A percentile compares a stretch with the other conserved stretches of the same genome.
phyloP scores from a whole-genome alignment of 2,113 vertebrate genomes.

The Sander lucioperca region DNA sequence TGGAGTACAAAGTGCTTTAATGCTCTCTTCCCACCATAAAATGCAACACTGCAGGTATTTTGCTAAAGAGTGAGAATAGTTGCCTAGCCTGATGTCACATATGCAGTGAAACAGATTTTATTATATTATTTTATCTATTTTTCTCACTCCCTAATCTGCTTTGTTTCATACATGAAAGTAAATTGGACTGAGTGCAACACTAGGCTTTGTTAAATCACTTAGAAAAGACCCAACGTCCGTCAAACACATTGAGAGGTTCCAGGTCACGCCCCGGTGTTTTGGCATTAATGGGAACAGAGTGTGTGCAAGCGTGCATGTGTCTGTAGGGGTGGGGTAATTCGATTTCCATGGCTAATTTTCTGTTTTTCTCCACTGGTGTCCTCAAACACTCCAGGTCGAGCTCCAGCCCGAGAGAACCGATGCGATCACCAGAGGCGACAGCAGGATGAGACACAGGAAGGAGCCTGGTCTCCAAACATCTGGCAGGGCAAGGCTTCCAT shows the following conservation, averaged over 20 bases:
- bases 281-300: constrained; percentile 68
- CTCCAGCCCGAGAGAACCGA: constrained; percentile 54
- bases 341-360: constrained; percentile 78
- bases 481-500: constrained; percentile 78
- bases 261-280: constrained; percentile 71
- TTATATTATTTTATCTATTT: too few species aligned
- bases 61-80: constrained; percentile 49
- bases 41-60: constrained; percentile 57
- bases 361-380: constrained; percentile 71
- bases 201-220: constrained; percentile 57
- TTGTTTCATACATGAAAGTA: constrained; percentile 40
- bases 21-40: constrained; percentile 55
- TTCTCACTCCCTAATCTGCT: constrained; percentile 14
- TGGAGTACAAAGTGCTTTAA: constrained; percentile 65
- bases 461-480: constrained; percentile 83
- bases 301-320: constrained; percentile 47
- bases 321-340: constrained; percentile 74
- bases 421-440: constrained; percentile 77
- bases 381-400: constrained; percentile 72
- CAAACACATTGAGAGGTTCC: constrained; percentile 67
- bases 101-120: constrained; percentile 32
- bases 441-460: constrained; percentile 84
- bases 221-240: constrained; percentile 65
- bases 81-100: constrained; percentile 45
- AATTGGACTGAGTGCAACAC: constrained; percentile 32